Conservation (phyloP, 1,140 invertebrate species). For the Tetraneura akinire region DNA sequence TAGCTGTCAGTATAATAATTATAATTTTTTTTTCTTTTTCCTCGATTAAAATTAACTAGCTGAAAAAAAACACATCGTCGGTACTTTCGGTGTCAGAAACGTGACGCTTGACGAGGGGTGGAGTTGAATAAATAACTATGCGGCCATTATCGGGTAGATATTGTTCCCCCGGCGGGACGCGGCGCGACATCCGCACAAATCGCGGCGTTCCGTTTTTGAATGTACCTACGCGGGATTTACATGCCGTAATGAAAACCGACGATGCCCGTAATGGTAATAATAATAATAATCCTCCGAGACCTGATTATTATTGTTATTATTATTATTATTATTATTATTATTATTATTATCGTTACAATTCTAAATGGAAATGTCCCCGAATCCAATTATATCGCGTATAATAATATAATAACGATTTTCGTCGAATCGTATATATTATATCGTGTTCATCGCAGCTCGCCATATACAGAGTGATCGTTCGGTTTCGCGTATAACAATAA, state of each 20-base stretch:
- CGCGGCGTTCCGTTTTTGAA: slow-evolving; percentile 1
- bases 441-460: too few relatives aligned
- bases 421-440: background rate
- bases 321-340: slow-evolving; percentile 38
- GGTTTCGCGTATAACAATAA: too few relatives aligned
- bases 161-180: slow-evolving; percentile 23
- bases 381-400: slow-evolving; percentile 40
- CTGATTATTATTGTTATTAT: slow-evolving; percentile 45
- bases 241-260: slow-evolving; percentile 48
- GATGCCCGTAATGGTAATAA: background rate
- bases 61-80: too few relatives aligned
- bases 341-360: slow-evolving; percentile 41
- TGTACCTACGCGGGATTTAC: slow-evolving; percentile 15
- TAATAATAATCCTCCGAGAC: slow-evolving; percentile 45
- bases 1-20: too few relatives aligned
- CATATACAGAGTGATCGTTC: too few relatives aligned
- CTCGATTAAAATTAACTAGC: too few relatives aligned
- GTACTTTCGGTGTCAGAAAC: too few relatives aligned
- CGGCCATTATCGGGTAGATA: slow-evolving; percentile 24
- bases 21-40: too few relatives aligned
- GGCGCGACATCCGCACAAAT: slow-evolving; percentile 12
- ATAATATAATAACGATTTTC: slow-evolving; percentile 30
- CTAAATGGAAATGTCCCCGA: slow-evolving; percentile 48
- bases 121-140: slow-evolving; percentile 37
- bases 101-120: too few relatives aligned